Evolutionary conservation across 2,113 vertebrate genomes (phyloP).

Genomic region (Sylvietta virens): DNA sequence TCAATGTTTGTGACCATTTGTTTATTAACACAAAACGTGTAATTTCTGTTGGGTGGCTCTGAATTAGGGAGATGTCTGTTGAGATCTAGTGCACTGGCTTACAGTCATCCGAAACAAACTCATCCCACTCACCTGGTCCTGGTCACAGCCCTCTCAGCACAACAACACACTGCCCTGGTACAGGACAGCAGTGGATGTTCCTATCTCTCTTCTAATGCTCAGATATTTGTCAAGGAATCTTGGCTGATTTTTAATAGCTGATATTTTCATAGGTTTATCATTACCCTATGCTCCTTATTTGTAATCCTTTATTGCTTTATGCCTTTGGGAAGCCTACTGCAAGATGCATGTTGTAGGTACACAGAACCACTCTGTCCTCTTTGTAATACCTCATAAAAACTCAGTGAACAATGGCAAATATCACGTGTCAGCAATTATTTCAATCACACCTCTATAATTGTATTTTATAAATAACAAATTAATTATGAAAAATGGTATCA

Average conservation of each 20-base stretch:
- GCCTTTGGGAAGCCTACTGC: background rate
- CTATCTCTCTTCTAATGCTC: background rate
- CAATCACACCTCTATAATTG: background rate
- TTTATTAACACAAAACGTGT: slow-evolving; percentile 41
- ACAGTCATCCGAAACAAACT: background rate
- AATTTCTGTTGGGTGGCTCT: slow-evolving; percentile 62
- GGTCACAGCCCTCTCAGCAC: background rate
- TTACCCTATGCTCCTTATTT: background rate
- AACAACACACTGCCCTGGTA: background rate
- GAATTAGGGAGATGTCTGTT: background rate
- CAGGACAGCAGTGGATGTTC: background rate
- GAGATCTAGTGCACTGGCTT: background rate
- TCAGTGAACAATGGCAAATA: background rate
- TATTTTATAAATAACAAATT: background rate
- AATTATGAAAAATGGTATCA: background rate
- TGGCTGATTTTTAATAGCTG: background rate
- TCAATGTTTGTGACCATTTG: background rate
- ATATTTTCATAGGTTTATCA: background rate
- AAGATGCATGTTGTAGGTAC: background rate
- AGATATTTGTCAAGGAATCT: background rate
- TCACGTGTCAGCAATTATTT: background rate
- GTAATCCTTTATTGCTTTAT: background rate
- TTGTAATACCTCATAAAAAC: background rate
- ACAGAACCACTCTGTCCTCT: background rate
- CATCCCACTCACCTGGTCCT: slow-evolving; percentile 5